Percentiles rank a stretch among this genome's conserved stretches.
Evolutionary conservation across 2,797 vertebrate species (phyloP).

Genomic region (Antennarius maculatus): DNA sequence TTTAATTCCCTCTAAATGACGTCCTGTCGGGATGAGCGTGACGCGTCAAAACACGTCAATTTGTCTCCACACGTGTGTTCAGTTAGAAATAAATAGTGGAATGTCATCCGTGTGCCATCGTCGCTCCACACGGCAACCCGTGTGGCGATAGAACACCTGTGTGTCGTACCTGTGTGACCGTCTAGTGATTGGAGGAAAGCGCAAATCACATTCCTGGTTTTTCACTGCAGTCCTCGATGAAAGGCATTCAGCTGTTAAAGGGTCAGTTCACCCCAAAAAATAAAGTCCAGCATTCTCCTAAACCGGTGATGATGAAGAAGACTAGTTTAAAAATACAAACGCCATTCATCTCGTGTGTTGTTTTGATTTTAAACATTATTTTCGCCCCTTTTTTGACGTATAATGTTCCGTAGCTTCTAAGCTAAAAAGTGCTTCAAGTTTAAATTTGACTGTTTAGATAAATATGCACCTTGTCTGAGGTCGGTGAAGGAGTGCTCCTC

Average conservation of each 20-base stretch:
- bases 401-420: too few species aligned
- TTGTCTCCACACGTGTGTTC: slow-evolving; percentile 52
- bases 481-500: too few species aligned
- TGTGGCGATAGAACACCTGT: slow-evolving; percentile 60
- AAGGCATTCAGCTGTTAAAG: neutral
- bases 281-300: too few species aligned
- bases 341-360: too few species aligned
- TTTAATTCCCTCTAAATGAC: slow-evolving; percentile 69
- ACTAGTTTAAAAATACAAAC: too few species aligned
- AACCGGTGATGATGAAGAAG: too few species aligned
- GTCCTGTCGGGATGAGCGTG: slow-evolving; percentile 54
- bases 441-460: too few species aligned
- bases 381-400: too few species aligned
- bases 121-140: slow-evolving; percentile 54
- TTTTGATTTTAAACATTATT: too few species aligned
- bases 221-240: slow-evolving; percentile 10
- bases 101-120: slow-evolving; percentile 61
- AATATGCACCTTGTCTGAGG: too few species aligned
- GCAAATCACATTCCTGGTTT: slow-evolving; percentile 7
- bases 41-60: slow-evolving; percentile 49
- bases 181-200: slow-evolving; percentile 40
- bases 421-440: too few species aligned
- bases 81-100: slow-evolving; percentile 42
- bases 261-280: neutral
- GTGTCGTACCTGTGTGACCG: slow-evolving; percentile 59